Percentiles rank a stretch among this genome's conserved stretches.
Evolutionary conservation across 2,113 vertebrate genomes (phyloP).

Genomic region (Eptesicus fuscus): DNA sequence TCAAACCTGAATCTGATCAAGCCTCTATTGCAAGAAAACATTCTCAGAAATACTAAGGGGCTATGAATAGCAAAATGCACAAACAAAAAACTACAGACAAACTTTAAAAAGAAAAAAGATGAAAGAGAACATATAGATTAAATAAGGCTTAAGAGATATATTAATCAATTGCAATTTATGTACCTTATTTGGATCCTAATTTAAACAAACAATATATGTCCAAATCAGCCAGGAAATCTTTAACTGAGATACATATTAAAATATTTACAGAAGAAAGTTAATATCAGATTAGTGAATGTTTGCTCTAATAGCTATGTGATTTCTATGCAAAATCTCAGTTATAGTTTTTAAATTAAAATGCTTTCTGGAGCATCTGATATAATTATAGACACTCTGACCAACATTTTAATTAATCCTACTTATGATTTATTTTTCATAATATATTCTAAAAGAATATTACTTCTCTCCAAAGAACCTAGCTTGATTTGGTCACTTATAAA

Average conservation of each 20-base stretch:
- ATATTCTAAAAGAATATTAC: neutral
- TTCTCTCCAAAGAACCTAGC: neutral
- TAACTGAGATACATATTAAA: neutral
- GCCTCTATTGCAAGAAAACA: neutral
- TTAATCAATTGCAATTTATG: neutral
- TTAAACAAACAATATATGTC: neutral
- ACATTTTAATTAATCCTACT: slow-evolving; percentile 26
- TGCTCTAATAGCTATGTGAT: neutral
- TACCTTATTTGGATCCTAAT: neutral
- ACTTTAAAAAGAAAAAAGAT: neutral
- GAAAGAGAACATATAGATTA: neutral
- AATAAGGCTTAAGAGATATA: neutral
- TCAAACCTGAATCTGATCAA: slow-evolving; percentile 6
- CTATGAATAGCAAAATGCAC: neutral
- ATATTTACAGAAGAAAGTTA: neutral
- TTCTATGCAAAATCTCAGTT: slow-evolving; percentile 42
- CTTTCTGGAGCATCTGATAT: slow-evolving; percentile 5
- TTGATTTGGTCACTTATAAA: slow-evolving; percentile 23
- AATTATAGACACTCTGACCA: slow-evolving; percentile 36
- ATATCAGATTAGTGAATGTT: too few relatives aligned
- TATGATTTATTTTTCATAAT: slow-evolving; percentile 29
- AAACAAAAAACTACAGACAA: neutral
- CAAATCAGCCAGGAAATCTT: neutral
- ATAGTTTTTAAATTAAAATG: slow-evolving; percentile 43
- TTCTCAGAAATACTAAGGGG: neutral